Evolutionary conservation across 2,797 vertebrate genomes (phyloP), one percentile per base, ranked within the genome.

Genomic region (Sebastes matsubarae): DNA sequence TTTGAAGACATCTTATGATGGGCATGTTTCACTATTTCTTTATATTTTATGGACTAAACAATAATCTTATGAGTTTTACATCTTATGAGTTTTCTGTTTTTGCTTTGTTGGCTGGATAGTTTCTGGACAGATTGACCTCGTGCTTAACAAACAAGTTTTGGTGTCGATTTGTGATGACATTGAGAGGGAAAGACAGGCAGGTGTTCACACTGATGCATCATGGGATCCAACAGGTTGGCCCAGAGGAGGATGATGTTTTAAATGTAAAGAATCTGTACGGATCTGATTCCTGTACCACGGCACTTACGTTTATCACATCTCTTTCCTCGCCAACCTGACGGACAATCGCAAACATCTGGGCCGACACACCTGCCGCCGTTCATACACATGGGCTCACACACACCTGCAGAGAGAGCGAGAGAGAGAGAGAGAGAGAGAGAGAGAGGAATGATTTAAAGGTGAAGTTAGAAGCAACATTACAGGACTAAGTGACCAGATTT

Each of bases 381-480:
- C 95, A 96, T 88, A 58, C 96, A 97, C 77, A 18, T 61, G 61
- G 96, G 95, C 34, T 96, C 92, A 55, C 97, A 97, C 77, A 97
- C 93, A 91, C 96, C 97, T 97, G 93, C 68, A 84, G 73, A 78
- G 5, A 84, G 5, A 79, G 12, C 30, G 3, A 65, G 24, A 29
- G 29, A 29, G 3, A 65, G 27, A 34, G 32, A 36, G 34, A 79
- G 20, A 30, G 3, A 61, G 36, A 29, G 24, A 38, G 18, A 50
- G 12, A 11, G 16, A 18, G 29, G 42, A 20, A 50, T 50, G 46
- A 20, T 50, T 50, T 20, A 50, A 20, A 50, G 46, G 46, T 20
- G 8, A 50, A 34, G 18, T 7, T 5, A 29, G 46, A 46, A 61
- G 46, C 18, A 50, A 50, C 18, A 50, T 50, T 50, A 18, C 42